Evolutionary conservation across 1,140 invertebrate genomes (phyloP).

Genomic region (Heliothis subflexa): DNA sequence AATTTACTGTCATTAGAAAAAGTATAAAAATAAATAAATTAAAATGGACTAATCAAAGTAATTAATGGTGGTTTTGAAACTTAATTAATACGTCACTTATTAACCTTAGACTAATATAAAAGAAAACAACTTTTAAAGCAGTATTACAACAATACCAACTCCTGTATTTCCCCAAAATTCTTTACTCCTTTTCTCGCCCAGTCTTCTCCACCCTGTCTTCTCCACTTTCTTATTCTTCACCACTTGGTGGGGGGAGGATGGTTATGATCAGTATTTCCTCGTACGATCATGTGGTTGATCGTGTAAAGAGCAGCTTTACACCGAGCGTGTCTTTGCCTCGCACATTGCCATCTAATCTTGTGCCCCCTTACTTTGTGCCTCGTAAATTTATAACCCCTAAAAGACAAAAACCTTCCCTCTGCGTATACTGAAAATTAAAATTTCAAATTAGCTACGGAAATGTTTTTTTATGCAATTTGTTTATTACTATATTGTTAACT

Average conservation of each 20-base stretch:
- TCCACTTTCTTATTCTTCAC: background rate
- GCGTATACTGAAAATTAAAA: slow-evolving; percentile 14
- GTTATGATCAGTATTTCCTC: background rate
- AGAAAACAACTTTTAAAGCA: no score
- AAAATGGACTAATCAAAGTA: no score
- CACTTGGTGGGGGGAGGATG: slow-evolving; percentile 26
- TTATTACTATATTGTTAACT: background rate
- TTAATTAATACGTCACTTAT: no score
- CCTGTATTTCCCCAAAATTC: no score
- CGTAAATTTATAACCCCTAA: slow-evolving; percentile 8
- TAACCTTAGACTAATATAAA: no score
- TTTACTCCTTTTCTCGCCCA: no score
- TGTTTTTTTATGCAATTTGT: background rate
- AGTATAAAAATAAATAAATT: no score
- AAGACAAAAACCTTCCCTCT: slow-evolving; percentile 26
- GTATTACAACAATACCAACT: no score
- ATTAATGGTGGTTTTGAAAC: no score
- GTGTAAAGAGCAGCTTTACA: slow-evolving; percentile 17
- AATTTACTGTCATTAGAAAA: no score
- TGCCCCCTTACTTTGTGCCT: slow-evolving; percentile 8
- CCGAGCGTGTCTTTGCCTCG: background rate
- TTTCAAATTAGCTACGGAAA: background rate
- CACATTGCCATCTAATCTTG: slow-evolving; percentile 17
- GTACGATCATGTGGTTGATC: background rate
- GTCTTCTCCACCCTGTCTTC: background rate